These are phyloP conservation scores for Sylvia borin DNA, from an alignment of 2,797 vertebrate species.

Conservation along the genomic window DNA sequence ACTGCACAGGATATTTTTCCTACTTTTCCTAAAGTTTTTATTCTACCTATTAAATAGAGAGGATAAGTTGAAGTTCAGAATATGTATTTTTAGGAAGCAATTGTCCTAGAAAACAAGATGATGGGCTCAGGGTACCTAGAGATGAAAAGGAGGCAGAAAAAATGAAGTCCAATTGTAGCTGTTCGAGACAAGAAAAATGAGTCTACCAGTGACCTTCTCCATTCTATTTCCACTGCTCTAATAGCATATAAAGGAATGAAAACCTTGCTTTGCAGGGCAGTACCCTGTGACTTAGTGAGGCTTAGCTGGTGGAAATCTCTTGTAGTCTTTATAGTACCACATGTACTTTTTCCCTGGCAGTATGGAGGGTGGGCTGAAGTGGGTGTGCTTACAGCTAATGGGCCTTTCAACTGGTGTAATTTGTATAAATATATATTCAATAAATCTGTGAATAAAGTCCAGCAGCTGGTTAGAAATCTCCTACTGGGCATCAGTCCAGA, in stretches of 20 bases:
- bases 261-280: background rate
- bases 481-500: conserved; percentile 7
- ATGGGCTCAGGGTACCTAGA: background rate
- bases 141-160: background rate
- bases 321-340: background rate
- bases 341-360: background rate
- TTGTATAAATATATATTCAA: conserved; percentile 20
- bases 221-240: background rate
- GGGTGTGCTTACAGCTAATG: background rate
- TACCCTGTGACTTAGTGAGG: background rate
- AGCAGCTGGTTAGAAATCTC: conserved; percentile 25
- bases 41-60: background rate
- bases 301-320: background rate
- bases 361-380: background rate
- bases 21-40: background rate
- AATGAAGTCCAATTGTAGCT: background rate
- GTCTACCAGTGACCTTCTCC: background rate
- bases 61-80: background rate
- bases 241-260: background rate
- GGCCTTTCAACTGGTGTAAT: background rate
- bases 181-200: background rate
- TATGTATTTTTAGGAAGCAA: background rate
- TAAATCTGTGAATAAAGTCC: conserved; percentile 27
- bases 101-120: conserved; percentile 3
- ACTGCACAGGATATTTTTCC: background rate